Evolutionary conservation across 2,113 vertebrate genomes (phyloP).

Genomic region (Noturus placidus): DNA sequence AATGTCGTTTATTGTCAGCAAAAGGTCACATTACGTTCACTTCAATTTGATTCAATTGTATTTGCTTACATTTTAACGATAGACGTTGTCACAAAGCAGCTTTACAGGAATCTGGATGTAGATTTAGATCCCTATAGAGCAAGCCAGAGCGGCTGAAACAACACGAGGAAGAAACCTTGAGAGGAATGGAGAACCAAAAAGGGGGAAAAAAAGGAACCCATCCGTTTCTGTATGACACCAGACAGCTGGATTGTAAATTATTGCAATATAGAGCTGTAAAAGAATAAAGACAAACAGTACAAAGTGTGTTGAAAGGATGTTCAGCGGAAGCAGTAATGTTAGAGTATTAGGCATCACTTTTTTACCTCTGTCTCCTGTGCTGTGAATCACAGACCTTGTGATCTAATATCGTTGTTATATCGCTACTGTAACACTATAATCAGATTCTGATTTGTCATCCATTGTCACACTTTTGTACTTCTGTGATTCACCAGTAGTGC

Average conservation of each 20-base stretch:
- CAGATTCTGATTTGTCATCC: constrained; percentile 11
- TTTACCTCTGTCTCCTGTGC: background rate
- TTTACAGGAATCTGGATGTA: background rate
- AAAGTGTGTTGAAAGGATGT: background rate
- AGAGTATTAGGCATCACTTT: background rate
- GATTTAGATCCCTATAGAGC: background rate
- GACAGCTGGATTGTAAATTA: background rate
- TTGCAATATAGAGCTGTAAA: background rate
- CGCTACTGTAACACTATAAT: background rate
- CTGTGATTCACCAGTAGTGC: constrained; percentile 8
- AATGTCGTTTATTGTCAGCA: background rate
- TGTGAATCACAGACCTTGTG: background rate
- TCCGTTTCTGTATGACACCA: background rate
- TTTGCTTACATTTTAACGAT: background rate
- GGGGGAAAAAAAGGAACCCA: background rate
- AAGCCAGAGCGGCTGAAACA: background rate
- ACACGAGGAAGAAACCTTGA: background rate
- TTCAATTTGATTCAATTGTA: background rate
- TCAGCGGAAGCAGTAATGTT: background rate
- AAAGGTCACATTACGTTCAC: background rate
- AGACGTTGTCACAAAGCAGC: background rate
- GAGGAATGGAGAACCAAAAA: background rate
- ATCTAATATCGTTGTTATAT: background rate
- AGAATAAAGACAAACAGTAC: background rate
- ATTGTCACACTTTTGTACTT: background rate